Evolutionary conservation across 2,888 invertebrate species (phyloP).

Genomic region (Arrhopalites spinosus): DNA sequence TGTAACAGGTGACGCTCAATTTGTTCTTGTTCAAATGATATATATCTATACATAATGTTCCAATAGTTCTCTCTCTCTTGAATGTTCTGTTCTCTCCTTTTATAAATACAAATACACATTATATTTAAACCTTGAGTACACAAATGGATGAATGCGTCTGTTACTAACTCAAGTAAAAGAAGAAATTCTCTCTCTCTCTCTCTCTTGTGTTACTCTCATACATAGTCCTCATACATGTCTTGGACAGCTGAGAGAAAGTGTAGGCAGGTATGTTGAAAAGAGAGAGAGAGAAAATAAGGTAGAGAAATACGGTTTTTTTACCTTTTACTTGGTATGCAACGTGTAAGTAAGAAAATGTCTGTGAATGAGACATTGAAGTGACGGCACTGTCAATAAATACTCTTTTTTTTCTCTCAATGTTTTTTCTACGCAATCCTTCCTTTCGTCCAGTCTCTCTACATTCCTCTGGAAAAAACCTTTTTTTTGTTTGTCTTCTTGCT

Average conservation of each 20-base stretch:
- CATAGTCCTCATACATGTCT: background rate
- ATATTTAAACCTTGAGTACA: constrained; percentile 25
- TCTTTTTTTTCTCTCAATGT: background rate
- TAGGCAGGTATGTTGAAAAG: background rate
- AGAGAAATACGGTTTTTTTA: background rate
- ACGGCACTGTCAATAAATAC: constrained; percentile 29
- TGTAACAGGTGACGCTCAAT: constrained; percentile 16
- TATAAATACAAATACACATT: background rate
- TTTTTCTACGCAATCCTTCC: background rate
- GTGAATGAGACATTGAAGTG: constrained; percentile 25
- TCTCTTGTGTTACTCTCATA: background rate
- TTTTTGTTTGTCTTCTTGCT: too few species aligned
- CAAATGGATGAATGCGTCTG: constrained; percentile 16
- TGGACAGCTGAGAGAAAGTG: constrained; percentile 3
- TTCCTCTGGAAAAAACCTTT: too few species aligned
- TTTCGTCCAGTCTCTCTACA: background rate
- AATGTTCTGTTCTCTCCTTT: too few species aligned
- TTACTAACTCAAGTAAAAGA: background rate
- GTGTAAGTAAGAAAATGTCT: background rate
- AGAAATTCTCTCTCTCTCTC: background rate
- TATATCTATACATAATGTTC: background rate
- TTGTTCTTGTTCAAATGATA: background rate
- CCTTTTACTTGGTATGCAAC: background rate
- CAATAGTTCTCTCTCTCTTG: background rate
- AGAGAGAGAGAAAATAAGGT: constrained; percentile 2